These are phyloP conservation scores for Tragulus kanchil DNA, from an alignment of 2,113 vertebrate genomes.

Conservation along the genomic window DNA sequence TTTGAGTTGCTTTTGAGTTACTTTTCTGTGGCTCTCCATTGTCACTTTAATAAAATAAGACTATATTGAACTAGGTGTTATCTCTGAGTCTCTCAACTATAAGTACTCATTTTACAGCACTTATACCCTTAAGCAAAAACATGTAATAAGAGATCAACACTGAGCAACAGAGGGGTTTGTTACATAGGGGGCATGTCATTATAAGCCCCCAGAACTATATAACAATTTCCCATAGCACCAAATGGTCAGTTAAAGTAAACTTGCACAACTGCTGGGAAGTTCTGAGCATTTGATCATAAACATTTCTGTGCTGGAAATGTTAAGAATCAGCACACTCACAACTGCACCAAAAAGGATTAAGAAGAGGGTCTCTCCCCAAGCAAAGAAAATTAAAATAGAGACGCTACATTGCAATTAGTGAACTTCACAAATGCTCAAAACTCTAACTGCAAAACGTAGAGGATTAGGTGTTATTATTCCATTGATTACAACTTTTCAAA, in stretches of 20 bases:
- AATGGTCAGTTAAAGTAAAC: background rate
- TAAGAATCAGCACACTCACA: background rate
- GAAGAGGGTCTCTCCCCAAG: background rate
- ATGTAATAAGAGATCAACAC: background rate
- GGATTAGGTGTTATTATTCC: background rate
- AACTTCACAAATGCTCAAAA: conserved; percentile 21
- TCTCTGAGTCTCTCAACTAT: background rate
- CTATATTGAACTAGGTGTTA: background rate
- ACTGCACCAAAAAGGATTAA: background rate
- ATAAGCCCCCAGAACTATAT: background rate
- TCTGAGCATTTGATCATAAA: background rate
- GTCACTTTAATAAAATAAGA: background rate
- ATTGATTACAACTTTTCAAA: conserved; percentile 3
- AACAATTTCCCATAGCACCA: conserved; percentile 1
- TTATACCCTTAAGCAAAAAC: background rate
- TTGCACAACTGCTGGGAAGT: background rate
- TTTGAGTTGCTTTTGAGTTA: too few relatives aligned
- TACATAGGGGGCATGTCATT: background rate
- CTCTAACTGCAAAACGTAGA: background rate
- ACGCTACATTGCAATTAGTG: background rate
- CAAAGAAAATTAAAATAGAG: background rate
- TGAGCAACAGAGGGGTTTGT: conserved; percentile 15
- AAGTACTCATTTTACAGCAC: background rate
- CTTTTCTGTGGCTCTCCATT: background rate
- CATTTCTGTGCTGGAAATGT: background rate